phyloP scores from a whole-genome alignment of 2,888 invertebrate species.

The Digitonthophagus gazella region DNA sequence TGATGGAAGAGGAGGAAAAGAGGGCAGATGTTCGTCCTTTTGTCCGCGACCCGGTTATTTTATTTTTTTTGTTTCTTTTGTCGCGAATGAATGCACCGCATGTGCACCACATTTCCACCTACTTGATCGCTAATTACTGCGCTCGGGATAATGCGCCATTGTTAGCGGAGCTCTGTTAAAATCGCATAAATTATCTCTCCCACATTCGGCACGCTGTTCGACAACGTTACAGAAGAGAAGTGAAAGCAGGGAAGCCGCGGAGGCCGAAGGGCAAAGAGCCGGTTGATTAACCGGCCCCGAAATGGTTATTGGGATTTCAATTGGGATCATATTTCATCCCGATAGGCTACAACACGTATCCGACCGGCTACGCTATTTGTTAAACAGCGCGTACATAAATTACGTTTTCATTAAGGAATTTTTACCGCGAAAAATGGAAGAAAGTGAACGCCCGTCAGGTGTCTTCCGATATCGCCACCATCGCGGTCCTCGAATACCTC shows the following conservation, averaged over 20 bases:
- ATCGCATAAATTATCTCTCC: conserved; percentile 49
- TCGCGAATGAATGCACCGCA: conserved; percentile 44
- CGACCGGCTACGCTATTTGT: conserved; percentile 28
- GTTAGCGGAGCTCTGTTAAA: conserved; percentile 48
- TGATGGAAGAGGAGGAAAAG: conserved; percentile 29
- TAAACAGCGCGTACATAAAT: conserved; percentile 27
- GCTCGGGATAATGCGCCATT: conserved; percentile 46
- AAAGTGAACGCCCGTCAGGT: not conserved
- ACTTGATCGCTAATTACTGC: conserved; percentile 53
- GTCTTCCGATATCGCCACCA: not conserved
- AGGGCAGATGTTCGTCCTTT: conserved; percentile 47
- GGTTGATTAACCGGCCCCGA: conserved; percentile 32
- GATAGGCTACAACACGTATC: conserved; percentile 30
- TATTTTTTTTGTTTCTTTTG: conserved; percentile 44
- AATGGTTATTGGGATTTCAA: conserved; percentile 34
- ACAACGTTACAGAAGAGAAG: conserved; percentile 21
- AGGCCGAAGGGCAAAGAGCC: conserved; percentile 1
- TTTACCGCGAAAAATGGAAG: not conserved
- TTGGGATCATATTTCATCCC: conserved; percentile 33
- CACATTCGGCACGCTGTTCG: conserved; percentile 28
- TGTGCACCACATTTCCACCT: conserved; percentile 52
- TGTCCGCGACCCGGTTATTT: conserved; percentile 34
- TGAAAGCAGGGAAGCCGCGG: conserved; percentile 2
- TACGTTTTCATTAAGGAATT: conserved; percentile 26
- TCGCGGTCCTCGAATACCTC: not conserved